Base-by-base conservation (phyloP, 2,113 vertebrate species). In the Canis aureus region DNA sequence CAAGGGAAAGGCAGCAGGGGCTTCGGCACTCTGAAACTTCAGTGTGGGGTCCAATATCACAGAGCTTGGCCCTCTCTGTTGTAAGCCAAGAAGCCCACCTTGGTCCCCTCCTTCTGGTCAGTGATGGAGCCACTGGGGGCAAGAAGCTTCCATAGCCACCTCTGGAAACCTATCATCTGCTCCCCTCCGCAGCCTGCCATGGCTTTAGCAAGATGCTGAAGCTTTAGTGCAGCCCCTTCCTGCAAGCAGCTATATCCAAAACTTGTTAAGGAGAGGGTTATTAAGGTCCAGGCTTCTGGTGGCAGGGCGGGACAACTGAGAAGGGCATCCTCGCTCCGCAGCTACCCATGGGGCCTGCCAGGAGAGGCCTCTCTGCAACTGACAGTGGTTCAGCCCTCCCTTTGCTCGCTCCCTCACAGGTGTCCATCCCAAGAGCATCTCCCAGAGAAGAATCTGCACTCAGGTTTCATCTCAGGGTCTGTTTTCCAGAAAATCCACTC, bases 301-400 rank as follows among this genome's bases (percentile, higher is more conserved):
- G 53, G 81, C 64, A 43, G 62, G 66, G 11, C 1, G 23, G 74
- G 49, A 59, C 53, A 64, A 19, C 23, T 55, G 8, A 8, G 25
- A 87, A 92, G 84, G 22, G 43, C 4, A 11, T 7, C 43, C 38
- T 3, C 2, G 23, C 55, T 23, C 32, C 59, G 71, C 62, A 73
- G 62, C 83, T 15, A 27, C 43, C 49, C 1, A 0, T 0, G 0
- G 22, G 43, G 29, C n/a, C 38, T 19, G 29, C 5, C 4, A 4
- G 57, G n/a, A 1, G 16, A 53, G 23, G 55, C 29, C 43, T 51
- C 13, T 43, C 16, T 49, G 8, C n/a, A 43, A 32, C 32, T 17
- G 25, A 15, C 25, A 89, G 57, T 12, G 25, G 51, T 6, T 27
- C 29, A 2, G 17, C 3, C 35, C 10, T n/a, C 62, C 51, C 53